These are phyloP conservation scores for Leucopsar rothschildi DNA, from an alignment of 2,113 vertebrate genomes.

Conservation along the genomic window DNA sequence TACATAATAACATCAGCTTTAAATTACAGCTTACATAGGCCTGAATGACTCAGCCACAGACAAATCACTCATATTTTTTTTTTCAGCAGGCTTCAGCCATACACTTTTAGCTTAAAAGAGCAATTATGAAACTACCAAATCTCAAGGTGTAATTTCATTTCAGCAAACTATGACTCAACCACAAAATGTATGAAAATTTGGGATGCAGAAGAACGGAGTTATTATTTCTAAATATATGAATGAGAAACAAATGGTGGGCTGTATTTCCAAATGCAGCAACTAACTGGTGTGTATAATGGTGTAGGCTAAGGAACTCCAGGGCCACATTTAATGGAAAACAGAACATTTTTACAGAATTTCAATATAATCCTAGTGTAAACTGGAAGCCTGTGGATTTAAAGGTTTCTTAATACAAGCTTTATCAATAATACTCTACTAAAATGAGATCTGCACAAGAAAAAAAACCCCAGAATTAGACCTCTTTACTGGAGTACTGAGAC, in stretches of 20 bases:
- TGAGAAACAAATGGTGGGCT: background rate
- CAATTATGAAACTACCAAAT: background rate
- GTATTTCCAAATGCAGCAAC: background rate
- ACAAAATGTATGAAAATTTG: background rate
- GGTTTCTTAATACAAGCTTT: background rate
- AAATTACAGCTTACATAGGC: conserved; percentile 1
- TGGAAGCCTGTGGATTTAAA: background rate
- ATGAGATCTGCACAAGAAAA: background rate
- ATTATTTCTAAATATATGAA: background rate
- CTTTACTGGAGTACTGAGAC: background rate
- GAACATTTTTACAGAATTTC: background rate
- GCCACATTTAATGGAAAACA: background rate
- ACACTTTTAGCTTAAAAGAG: background rate
- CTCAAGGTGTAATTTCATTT: background rate
- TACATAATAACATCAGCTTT: conserved; percentile 2
- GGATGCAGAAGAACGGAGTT: background rate
- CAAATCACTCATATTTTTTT: background rate
- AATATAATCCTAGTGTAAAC: background rate
- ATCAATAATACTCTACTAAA: background rate
- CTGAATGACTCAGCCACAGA: conserved; percentile 17
- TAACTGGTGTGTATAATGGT: background rate
- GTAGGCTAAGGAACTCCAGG: background rate
- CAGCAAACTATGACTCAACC: background rate
- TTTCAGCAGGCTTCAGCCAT: background rate
- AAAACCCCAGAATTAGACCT: background rate